phyloP scores from a whole-genome alignment of 2,113 vertebrate genomes.

The Pelmatolapia mariae region DNA sequence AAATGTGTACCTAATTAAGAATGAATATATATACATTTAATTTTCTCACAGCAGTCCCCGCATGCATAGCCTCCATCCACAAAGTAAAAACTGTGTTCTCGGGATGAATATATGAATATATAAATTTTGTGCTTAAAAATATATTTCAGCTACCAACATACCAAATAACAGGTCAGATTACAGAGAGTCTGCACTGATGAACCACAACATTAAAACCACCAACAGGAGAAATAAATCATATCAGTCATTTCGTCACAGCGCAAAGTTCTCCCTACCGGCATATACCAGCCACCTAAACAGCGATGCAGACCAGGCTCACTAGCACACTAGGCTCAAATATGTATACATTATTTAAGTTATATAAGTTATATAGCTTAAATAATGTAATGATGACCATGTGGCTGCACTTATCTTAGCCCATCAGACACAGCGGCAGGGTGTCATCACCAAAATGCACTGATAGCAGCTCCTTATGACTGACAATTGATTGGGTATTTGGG shows the following conservation, averaged over 20 bases:
- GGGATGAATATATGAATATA: background rate
- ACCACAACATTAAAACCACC: background rate
- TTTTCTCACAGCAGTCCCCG: background rate
- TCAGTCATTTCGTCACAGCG: background rate
- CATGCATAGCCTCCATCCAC: background rate
- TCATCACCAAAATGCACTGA: background rate
- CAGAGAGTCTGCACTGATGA: background rate
- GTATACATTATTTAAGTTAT: background rate
- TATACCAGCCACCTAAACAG: background rate
- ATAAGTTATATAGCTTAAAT: background rate
- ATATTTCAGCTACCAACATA: background rate
- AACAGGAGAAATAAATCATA: background rate
- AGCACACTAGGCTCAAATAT: background rate
- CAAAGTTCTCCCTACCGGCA: background rate
- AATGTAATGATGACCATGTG: background rate
- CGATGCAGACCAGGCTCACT: background rate
- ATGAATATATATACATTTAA: background rate
- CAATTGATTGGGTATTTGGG: background rate
- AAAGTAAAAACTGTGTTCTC: background rate
- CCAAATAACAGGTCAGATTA: background rate
- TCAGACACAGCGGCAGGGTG: background rate
- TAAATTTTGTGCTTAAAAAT: background rate
- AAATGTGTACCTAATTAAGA: background rate
- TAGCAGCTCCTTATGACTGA: background rate
- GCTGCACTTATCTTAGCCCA: background rate